Evolutionary conservation across 1,140 invertebrate species (phyloP).

Genomic region (Carposina sasakii): DNA sequence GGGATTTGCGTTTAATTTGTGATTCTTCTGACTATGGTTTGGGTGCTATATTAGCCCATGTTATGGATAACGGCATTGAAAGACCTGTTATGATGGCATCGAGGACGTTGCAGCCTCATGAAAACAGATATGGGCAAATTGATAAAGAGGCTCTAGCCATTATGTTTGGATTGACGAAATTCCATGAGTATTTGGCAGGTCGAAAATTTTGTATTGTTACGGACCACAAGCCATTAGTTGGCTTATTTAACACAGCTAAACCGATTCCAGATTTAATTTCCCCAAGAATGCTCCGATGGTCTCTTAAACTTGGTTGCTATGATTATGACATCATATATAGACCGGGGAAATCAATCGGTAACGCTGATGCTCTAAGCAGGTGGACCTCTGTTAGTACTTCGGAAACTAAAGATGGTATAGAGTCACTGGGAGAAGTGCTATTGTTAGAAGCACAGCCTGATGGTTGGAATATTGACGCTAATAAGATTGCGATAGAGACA

Average conservation of each 20-base stretch:
- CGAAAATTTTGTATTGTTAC: conserved; percentile 14
- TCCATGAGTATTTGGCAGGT: conserved; percentile 45
- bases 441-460: conserved; percentile 3
- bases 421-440: not conserved
- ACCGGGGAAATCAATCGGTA: conserved; percentile 10
- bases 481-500: not conserved
- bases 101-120: conserved; percentile 17
- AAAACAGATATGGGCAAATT: conserved; percentile 19
- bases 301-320: conserved; percentile 22
- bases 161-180: conserved; percentile 48
- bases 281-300: conserved; percentile 27
- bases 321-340: conserved; percentile 24
- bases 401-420: not conserved
- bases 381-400: conserved; percentile 1
- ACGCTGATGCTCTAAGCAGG: conserved; percentile 10
- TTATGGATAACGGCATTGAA: conserved; percentile 32
- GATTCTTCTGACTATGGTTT: conserved; percentile 5
- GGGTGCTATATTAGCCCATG: conserved; percentile 2
- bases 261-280: conserved; percentile 19
- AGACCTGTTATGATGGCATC: conserved; percentile 60
- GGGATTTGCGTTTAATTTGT: conserved; percentile 11
- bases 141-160: conserved; percentile 59
- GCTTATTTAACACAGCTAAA: conserved; percentile 11
- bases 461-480: not conserved
- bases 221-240: conserved; percentile 31